phyloP scores from a whole-genome alignment of 1,140 invertebrate genomes.

The Mamestra configurata region DNA sequence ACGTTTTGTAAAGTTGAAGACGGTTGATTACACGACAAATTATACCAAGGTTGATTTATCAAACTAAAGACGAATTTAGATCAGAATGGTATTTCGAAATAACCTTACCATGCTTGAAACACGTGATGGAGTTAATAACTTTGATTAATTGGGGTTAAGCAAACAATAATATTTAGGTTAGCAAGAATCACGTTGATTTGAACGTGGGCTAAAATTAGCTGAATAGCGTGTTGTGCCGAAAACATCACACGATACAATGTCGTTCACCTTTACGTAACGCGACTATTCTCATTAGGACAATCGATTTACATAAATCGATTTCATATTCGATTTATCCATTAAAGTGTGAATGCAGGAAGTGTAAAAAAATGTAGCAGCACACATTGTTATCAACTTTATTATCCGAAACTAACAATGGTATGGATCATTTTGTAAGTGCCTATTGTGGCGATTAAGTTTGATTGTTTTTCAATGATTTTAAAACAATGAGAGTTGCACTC shows the following conservation, averaged over 20 bases:
- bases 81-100: conserved; percentile 11
- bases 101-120: conserved; percentile 14
- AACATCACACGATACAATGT: conserved; percentile 60
- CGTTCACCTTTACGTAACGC: conserved; percentile 71
- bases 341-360: conserved; percentile 68
- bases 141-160: conserved; percentile 25
- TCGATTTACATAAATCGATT: conserved; percentile 45
- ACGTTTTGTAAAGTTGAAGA: conserved; percentile 5
- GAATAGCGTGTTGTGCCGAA: conserved; percentile 13
- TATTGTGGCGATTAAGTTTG: conserved; percentile 68
- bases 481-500: conserved; percentile 61
- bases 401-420: conserved; percentile 78
- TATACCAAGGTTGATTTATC: conserved; percentile 2
- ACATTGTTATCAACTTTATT: conserved; percentile 66
- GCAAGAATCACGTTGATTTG: conserved; percentile 73
- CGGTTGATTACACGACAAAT: conserved; percentile 27
- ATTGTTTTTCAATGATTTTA: conserved; percentile 62
- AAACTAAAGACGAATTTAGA: not conserved
- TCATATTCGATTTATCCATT: conserved; percentile 43
- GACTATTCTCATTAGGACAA: conserved; percentile 15
- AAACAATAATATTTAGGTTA: conserved; percentile 71
- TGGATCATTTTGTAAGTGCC: conserved; percentile 74
- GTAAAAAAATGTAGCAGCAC: conserved; percentile 66
- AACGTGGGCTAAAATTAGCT: conserved; percentile 59
- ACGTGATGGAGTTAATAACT: conserved; percentile 21